These are phyloP conservation scores for Nestor notabilis DNA, from an alignment of 2,113 vertebrate genomes.

Conservation along the genomic window DNA sequence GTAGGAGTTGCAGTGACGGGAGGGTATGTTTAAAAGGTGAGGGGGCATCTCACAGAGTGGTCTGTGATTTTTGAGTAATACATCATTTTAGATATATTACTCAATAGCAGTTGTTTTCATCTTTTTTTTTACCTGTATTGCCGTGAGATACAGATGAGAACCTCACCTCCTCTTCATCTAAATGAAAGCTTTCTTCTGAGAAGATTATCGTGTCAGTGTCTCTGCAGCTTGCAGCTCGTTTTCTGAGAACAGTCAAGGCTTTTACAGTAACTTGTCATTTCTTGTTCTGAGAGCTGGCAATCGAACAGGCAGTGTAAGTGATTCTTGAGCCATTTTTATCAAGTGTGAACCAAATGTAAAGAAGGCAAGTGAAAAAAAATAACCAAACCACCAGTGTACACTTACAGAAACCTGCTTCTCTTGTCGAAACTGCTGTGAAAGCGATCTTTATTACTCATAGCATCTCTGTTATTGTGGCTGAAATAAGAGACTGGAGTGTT, in stretches of 20 bases:
- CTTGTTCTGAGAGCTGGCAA: slow-evolving; percentile 66
- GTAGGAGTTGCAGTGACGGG: neutral
- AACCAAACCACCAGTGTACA: neutral
- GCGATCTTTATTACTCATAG: neutral
- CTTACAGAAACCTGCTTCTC: neutral
- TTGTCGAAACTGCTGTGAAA: neutral
- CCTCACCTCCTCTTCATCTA: neutral
- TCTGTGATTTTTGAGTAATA: neutral
- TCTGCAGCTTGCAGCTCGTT: slow-evolving; percentile 40
- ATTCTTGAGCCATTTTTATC: slow-evolving; percentile 25
- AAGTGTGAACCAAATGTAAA: slow-evolving; percentile 29
- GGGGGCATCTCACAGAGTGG: neutral
- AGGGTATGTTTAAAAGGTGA: neutral
- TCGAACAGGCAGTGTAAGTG: neutral
- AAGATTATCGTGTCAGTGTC: slow-evolving; percentile 1
- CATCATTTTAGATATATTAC: neutral
- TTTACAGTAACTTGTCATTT: slow-evolving; percentile 43
- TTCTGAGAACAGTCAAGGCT: slow-evolving; percentile 46
- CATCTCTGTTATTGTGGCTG: neutral
- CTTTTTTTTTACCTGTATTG: neutral
- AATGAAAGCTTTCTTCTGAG: slow-evolving; percentile 38
- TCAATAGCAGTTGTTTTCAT: neutral
- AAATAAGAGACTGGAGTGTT: neutral
- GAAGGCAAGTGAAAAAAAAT: neutral
- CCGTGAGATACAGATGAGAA: neutral